Evolutionary conservation across 2,797 vertebrate species (phyloP), one percentile per base, ranked within the genome.

Genomic region (Sebastes hubbsi): DNA sequence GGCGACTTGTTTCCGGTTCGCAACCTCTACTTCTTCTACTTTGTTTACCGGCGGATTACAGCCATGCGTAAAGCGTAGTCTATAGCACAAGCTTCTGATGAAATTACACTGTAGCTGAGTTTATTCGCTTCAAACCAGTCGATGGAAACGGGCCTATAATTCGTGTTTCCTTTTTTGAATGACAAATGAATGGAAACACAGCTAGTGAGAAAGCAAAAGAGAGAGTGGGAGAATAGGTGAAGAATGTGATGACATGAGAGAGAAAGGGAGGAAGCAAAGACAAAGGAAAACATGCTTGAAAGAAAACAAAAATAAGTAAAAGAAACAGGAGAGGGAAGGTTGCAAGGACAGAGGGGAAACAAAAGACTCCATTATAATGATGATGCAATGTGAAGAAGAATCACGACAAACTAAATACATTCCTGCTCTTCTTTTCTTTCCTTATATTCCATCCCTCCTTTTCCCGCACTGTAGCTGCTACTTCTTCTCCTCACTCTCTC

Each of bases 301-400:
- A 46, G 36, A 63, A 75, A 36, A 68, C 14, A 83, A 58, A 63
- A 66, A 42, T 22, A 66, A 34, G 66, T 64, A 66, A 77, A 61
- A 75, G 59, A 71, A 67, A 75, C 3, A 5, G 10, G 11, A 52
- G 11, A 46, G 12, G 16, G 14, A 27, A 24, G 3, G 13, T 4
- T 24, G 36, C 2, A 42, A 30, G n/a, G 2, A 70, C 6, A 75
- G 54, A 56, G 18, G 22, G 20, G 20, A 63, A 75, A 72, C 12
- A 73, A 24, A 75, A 49, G 34, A 56, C 61, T 78, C 22, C 4
- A 22, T 58, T 5, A 14, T 11, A 14, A 6, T 25, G 52, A 72
- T 80, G 73, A 83, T 20, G 71, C 75, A 78, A 67, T 9, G 14
- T 24, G 42, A 46, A 46, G 36, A 77, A 32, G 42, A 55, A 61